Base-by-base conservation (phyloP, 2,797 vertebrate genomes). In the Cuculus canorus region DNA sequence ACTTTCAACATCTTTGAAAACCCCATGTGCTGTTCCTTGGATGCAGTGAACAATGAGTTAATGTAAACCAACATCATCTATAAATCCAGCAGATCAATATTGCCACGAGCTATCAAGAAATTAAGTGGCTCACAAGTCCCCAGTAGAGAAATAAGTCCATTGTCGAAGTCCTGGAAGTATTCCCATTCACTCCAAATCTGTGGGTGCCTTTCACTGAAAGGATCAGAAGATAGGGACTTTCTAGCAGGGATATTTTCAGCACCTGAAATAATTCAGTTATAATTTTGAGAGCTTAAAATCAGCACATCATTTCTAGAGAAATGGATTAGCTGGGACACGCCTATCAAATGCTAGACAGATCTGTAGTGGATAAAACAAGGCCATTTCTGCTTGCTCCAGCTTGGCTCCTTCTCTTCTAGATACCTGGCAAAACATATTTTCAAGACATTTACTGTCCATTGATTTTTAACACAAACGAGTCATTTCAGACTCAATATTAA, bases 341-440 rank as follows among this genome's bases (percentile, higher is more conserved):
- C 1, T 7, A 39, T 24, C 33, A 15, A 82, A 45, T 9, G 4
- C 3, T 5, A n/a, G 47, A 4, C 9, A 39, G 41, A 17, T 52
- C 30, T 37, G 28, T 7, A 7, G 27, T 7, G 71, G 50, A 56
- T 41, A 61, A 35, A 82, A 7, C 47, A 3, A 30, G 13, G 69
- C 9, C 35, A 65, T 14, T 75, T 15, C 86, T 78, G 45, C 56
- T 33, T 25, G 10, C 47, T 79, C 82, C 65, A 59, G 28, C 50
- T 48, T 43, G 14, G 53, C 39, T 48, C n/a, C 69, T 61, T 41
- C 41, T 45, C 72, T 56, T 24, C 65, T 3, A 13, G 24, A 16
- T 3, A 9, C 37, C 33, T 32, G 32, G 50, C 25, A 68, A 64
- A 30, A 60, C 0, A 0, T 2, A 6, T 41, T 73, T 32, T 35